Evolutionary conservation across 2,113 vertebrate species (phyloP), one percentile per base, ranked within the genome.

Genomic region (Pterophyllum scalare): DNA sequence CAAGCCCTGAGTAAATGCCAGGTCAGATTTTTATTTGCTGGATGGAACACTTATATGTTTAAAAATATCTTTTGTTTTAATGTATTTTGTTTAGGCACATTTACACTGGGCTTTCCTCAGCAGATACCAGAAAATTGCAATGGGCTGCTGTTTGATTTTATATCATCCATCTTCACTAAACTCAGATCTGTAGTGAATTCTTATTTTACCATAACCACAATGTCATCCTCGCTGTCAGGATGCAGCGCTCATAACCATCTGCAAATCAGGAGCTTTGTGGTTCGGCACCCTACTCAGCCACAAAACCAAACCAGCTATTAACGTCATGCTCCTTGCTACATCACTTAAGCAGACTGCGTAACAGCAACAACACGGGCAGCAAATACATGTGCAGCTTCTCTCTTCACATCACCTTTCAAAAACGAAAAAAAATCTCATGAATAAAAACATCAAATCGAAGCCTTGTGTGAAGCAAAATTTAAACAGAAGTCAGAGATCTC

Each of bases 221-320:
- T 74, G 33, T 82, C 61, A 65, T 60, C 26, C 72, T 82, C 26
- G 61, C 67, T 19, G 80, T 56, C 64, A 49, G 38, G 11, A 35
- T 26, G 2, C 62, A 54, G 57, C 46, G 61, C 52, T 80, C 54
- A 74, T 35, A 65, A 65, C 70, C 74, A 14, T n/a, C 9, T 20
- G 28, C 4, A 74, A 33, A n/a, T 22, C 40, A 40, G 58, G 33
- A 58, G 60, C 13, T 60, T 19, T 19, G 64, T 19, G 49, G 28
- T 49, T 62, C 79, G 28, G 59, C 49, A 33, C 11, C 61, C 33
- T 62, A 38, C 58, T 35, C 75, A 33, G 43, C 75, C 7, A 3
- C 57, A 40, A 24, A 24, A 5, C 43, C 40, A 22, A 57, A 31
- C 52, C 38, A 59, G 61, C 28, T n/a, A 40, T 67, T 15, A 52